phyloP scores from a whole-genome alignment of 2,888 invertebrate genomes.

The Megastigmus dorsalis region DNA sequence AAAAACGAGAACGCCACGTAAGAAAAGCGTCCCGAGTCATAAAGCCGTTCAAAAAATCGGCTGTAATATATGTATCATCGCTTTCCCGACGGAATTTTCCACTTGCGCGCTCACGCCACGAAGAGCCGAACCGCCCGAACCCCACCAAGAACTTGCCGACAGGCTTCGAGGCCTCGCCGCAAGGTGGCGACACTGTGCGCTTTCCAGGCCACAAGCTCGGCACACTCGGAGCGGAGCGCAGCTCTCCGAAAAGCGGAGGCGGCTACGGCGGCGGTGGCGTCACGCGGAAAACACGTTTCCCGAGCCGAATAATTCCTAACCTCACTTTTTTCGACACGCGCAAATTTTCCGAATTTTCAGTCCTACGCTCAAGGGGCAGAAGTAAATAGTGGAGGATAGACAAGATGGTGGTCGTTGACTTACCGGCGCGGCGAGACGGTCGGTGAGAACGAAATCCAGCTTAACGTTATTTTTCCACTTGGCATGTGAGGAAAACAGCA shows the following conservation, averaged over 20 bases:
- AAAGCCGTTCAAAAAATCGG: too few species aligned
- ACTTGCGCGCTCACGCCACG: background rate
- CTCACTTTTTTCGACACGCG: background rate
- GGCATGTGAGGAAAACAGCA: conserved; percentile 43
- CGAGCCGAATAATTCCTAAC: conserved; percentile 20
- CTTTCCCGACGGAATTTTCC: conserved; percentile 21
- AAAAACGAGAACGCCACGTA: too few species aligned
- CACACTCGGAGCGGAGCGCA: too few species aligned
- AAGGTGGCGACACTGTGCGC: conserved; percentile 33
- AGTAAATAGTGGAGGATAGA: too few species aligned
- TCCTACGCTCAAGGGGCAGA: too few species aligned
- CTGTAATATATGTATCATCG: too few species aligned
- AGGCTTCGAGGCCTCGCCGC: too few species aligned
- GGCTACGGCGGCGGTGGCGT: background rate
- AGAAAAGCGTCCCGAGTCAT: too few species aligned
- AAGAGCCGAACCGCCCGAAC: background rate
- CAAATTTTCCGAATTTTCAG: too few species aligned
- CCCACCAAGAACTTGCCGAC: background rate
- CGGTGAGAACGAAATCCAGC: conserved; percentile 69
- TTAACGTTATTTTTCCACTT: conserved; percentile 60
- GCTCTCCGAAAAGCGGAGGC: conserved; percentile 8
- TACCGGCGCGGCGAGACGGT: conserved; percentile 69
- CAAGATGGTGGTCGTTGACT: too few species aligned
- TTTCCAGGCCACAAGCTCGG: too few species aligned
- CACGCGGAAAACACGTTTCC: conserved; percentile 51